Percentiles rank a stretch among this genome's conserved stretches.
Evolutionary conservation across 2,797 vertebrate species (phyloP).

Genomic region (Acanthurus leucopareius): DNA sequence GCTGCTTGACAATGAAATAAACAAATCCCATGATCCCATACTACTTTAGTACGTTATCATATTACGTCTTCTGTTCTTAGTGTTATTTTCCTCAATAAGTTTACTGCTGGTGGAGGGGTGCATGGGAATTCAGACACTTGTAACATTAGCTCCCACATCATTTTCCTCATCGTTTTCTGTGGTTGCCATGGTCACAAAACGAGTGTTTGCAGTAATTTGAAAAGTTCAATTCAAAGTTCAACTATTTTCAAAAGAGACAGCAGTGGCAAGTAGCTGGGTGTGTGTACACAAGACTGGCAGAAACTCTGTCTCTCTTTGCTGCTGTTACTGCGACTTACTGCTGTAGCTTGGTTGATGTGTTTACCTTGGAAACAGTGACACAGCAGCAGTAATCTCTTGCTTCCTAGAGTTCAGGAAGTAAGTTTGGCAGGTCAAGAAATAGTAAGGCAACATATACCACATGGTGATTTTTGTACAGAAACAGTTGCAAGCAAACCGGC

Average conservation of each 20-base stretch:
- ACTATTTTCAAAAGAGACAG: background rate
- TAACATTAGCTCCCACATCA: background rate
- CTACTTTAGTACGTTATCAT: too few relatives aligned
- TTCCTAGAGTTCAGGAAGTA: background rate
- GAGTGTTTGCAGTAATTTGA: background rate
- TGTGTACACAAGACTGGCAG: background rate
- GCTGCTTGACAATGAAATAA: too few relatives aligned
- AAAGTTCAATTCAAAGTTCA: background rate
- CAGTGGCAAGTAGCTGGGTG: background rate
- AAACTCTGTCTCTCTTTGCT: background rate
- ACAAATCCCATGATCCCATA: too few relatives aligned
- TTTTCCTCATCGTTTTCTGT: background rate
- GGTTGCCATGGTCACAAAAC: background rate
- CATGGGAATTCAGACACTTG: background rate
- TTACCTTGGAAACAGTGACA: background rate
- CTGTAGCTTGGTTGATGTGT: background rate
- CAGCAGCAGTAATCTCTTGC: background rate
- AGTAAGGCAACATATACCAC: background rate
- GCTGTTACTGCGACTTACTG: background rate
- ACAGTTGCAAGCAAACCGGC: background rate
- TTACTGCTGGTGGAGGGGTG: background rate
- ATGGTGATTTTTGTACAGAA: background rate
- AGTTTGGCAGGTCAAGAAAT: background rate
- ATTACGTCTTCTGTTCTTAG: too few relatives aligned
- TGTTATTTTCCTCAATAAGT: background rate